Evolutionary conservation across 2,113 vertebrate species (phyloP).

Genomic region (Acinonyx jubatus): DNA sequence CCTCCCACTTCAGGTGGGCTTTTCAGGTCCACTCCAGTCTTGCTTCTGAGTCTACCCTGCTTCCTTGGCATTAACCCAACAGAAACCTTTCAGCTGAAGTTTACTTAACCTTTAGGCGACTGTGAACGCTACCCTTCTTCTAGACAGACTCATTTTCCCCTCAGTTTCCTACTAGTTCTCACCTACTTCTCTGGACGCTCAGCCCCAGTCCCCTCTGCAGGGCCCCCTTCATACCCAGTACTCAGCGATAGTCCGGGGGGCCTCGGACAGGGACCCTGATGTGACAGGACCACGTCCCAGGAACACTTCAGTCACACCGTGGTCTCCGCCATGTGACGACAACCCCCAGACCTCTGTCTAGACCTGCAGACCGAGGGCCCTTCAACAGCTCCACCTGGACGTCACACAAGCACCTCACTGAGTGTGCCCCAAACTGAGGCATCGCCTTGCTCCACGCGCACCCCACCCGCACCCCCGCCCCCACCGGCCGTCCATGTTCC

Average conservation of each 20-base stretch:
- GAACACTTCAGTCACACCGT: background rate
- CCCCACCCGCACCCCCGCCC: background rate
- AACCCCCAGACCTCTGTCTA: background rate
- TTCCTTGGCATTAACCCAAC: background rate
- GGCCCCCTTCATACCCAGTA: background rate
- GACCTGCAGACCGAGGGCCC: background rate
- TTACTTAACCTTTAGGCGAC: background rate
- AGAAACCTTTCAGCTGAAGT: background rate
- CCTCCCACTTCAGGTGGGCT: background rate
- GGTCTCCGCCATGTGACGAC: no score
- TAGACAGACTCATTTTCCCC: background rate
- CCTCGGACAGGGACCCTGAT: background rate
- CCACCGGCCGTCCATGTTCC: background rate
- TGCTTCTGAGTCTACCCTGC: background rate
- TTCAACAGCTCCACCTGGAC: background rate
- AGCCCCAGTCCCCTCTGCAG: background rate
- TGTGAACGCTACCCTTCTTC: background rate
- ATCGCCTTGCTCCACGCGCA: background rate
- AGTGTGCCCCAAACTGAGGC: background rate
- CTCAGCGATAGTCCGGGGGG: no score
- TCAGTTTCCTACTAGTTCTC: background rate
- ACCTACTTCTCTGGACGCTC: background rate
- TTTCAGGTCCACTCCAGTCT: background rate
- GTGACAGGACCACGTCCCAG: background rate
- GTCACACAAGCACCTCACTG: background rate